These are phyloP conservation scores for Eupithecia insigniata DNA, from an alignment of 2,888 invertebrate genomes.

Conservation along the genomic window DNA sequence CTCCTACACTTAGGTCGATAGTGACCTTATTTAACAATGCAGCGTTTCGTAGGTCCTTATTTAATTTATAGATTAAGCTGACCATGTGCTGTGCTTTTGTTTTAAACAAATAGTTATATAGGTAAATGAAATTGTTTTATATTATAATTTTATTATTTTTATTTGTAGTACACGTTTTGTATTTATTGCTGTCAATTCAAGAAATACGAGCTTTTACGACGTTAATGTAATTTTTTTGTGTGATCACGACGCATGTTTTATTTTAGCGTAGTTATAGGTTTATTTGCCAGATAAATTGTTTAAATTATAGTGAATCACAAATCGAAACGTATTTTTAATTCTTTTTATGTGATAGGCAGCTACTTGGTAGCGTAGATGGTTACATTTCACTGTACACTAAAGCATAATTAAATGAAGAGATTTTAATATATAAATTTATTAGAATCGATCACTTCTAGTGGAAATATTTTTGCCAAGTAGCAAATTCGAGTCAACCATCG, in stretches of 20 bases:
- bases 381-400: slow-evolving; percentile 74
- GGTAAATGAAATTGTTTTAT: slow-evolving; percentile 77
- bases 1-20: slow-evolving; percentile 77
- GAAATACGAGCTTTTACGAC: slow-evolving; percentile 72
- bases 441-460: slow-evolving; percentile 81
- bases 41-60: slow-evolving; percentile 75
- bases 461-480: slow-evolving; percentile 84
- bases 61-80: slow-evolving; percentile 80
- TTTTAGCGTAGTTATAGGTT: slow-evolving; percentile 68
- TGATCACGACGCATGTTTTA: slow-evolving; percentile 64
- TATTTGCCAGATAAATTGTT: slow-evolving; percentile 73
- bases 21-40: slow-evolving; percentile 65
- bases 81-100: slow-evolving; percentile 84
- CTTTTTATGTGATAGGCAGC: slow-evolving; percentile 74
- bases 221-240: slow-evolving; percentile 64
- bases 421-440: slow-evolving; percentile 80
- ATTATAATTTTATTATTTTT: slow-evolving; percentile 69
- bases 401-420: slow-evolving; percentile 78
- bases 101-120: slow-evolving; percentile 80
- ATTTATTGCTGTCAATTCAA: slow-evolving; percentile 80
- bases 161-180: slow-evolving; percentile 65
- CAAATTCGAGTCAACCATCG: slow-evolving; percentile 82
- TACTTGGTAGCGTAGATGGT: slow-evolving; percentile 77
- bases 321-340: slow-evolving; percentile 71
- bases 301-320: slow-evolving; percentile 73